Percentiles rank a stretch among this genome's conserved stretches.
Evolutionary conservation across 30 jellyfish, hydroid and myxozoan genomes (phyloP).

Genomic region (Sanderia malayensis): DNA sequence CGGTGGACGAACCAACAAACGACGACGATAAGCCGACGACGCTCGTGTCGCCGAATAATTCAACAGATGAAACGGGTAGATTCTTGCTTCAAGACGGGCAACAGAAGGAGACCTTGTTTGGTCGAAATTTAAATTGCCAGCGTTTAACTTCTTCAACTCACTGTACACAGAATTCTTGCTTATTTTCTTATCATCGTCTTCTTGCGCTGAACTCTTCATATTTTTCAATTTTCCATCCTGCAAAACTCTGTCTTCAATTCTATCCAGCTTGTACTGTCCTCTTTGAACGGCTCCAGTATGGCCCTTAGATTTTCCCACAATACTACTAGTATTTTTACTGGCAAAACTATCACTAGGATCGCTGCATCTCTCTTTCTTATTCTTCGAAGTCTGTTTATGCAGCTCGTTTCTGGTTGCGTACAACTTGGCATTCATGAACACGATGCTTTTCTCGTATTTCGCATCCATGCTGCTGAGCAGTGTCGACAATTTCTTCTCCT

Average conservation of each 20-base stretch:
- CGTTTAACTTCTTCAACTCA: background rate
- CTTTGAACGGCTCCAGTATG: background rate
- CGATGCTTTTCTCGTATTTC: conserved; percentile 45
- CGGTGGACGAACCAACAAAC: background rate
- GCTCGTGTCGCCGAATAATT: background rate
- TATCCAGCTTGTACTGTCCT: no score
- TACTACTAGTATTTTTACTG: background rate
- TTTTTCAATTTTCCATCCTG: no score
- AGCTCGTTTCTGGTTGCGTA: conserved; percentile 33
- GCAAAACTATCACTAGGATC: background rate
- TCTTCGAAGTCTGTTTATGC: conserved; percentile 14
- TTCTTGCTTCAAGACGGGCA: conserved; percentile 6
- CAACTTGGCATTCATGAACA: conserved; percentile 33
- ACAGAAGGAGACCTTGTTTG: background rate
- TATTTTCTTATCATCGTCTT: background rate
- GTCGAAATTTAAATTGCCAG: background rate
- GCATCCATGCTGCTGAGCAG: conserved; percentile 25
- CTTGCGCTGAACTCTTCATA: background rate
- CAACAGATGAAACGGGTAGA: conserved; percentile 54
- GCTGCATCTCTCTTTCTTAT: background rate
- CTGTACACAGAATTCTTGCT: background rate
- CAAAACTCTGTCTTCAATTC: no score
- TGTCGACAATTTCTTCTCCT: conserved; percentile 41
- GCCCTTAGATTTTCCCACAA: background rate
- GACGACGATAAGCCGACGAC: no score